phyloP scores from a whole-genome alignment of 2,113 vertebrate genomes.

The Marcusenius ussheri region DNA sequence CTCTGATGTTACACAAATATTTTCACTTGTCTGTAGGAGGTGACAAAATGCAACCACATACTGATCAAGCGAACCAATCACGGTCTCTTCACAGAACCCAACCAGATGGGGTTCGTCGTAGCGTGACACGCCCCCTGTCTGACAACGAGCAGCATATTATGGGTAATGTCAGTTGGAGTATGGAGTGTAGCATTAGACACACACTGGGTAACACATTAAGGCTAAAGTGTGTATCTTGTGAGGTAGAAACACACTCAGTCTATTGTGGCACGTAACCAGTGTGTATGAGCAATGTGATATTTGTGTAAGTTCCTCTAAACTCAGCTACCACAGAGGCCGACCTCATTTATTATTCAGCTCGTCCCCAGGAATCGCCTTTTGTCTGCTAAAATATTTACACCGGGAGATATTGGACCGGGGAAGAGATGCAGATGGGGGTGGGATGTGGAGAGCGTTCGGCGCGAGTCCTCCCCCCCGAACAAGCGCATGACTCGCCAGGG shows the following conservation, averaged over 20 bases:
- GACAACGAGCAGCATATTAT: not conserved
- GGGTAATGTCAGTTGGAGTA: not conserved
- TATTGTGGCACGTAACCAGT: not conserved
- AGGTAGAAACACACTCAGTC: not conserved
- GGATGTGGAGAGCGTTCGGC: not conserved
- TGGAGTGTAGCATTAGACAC: not conserved
- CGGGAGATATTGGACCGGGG: conserved; percentile 7
- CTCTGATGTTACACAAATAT: not conserved
- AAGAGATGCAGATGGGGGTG: not conserved
- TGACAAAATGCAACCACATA: not conserved
- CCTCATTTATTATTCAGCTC: conserved; percentile 6
- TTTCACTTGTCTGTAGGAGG: not conserved
- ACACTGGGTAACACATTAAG: not conserved
- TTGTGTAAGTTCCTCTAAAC: not conserved
- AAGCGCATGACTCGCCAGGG: not conserved
- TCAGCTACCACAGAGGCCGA: not conserved
- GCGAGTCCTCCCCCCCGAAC: not conserved
- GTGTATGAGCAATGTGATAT: not conserved
- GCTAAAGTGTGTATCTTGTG: not conserved
- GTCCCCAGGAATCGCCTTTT: conserved; percentile 9
- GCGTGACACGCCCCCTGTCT: not conserved
- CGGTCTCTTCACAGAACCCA: not conserved
- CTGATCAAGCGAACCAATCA: not conserved
- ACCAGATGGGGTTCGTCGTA: not conserved
- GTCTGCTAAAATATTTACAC: conserved; percentile 17